Evolutionary conservation across 2,888 invertebrate species (phyloP).

Genomic region (Panopea generosa): DNA sequence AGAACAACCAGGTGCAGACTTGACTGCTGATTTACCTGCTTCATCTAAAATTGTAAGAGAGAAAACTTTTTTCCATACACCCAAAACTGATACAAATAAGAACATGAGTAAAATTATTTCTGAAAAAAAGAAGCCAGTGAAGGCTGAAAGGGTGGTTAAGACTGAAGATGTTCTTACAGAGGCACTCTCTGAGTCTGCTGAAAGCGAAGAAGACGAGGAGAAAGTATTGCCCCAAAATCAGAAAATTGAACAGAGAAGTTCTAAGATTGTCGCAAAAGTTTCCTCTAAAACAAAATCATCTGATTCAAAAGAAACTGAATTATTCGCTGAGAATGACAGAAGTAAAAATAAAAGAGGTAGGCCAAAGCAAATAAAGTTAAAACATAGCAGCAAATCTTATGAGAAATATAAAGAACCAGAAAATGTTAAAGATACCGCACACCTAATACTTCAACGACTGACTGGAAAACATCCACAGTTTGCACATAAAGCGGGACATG

Average conservation of each 20-base stretch:
- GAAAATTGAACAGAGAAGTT: too few relatives aligned
- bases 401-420: too few relatives aligned
- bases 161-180: not conserved
- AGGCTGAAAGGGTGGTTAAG: not conserved
- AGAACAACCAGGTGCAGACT: not conserved
- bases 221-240: too few relatives aligned
- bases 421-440: conserved; percentile 30
- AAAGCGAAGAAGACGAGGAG: not conserved
- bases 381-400: too few relatives aligned
- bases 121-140: not conserved
- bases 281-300: too few relatives aligned
- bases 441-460: conserved; percentile 39
- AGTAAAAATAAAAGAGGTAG: too few relatives aligned
- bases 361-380: too few relatives aligned
- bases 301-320: too few relatives aligned
- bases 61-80: conserved; percentile 11
- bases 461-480: conserved; percentile 36
- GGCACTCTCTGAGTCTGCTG: not conserved
- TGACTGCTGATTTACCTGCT: conserved; percentile 5
- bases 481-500: conserved; percentile 43
- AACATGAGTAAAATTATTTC: too few relatives aligned
- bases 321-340: too few relatives aligned
- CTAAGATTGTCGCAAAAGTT: too few relatives aligned
- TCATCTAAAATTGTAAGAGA: conserved; percentile 7
- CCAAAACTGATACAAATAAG: not conserved